Evolutionary conservation across 2,797 vertebrate species (phyloP), one percentile per base, ranked within the genome.

Genomic region (Siniperca undulata): DNA sequence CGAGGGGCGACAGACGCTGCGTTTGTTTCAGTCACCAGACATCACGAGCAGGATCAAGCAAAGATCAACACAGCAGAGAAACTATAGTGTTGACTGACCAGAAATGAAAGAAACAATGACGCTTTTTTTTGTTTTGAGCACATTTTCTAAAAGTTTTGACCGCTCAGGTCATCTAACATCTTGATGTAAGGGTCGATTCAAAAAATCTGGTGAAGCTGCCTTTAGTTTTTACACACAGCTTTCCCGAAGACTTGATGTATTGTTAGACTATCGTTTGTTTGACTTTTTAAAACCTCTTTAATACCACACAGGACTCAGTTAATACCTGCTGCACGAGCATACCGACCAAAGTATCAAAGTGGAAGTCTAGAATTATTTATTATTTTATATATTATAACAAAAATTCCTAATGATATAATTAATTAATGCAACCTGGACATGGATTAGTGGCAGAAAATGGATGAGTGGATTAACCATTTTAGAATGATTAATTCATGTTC

Each of bases 1-100:
- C 40, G 85, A 81, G 85, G 81, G 93, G 92, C 87, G 81, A 74
- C 56, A 87, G 24, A 81, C 67, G 44, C 72, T 40, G 8, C 20
- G 20, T 20, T 50, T 38, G 13, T 46, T 38, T 34, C 19, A 12
- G 2, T 53, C 30, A 36, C 3, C 19, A 46, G 13, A 4, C 9
- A 17, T 7, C 16, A 55, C 1, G 1, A 12, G 13, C 20, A 62
- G 22, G 34, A 30, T 30, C 30, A 30, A 14, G 8, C 19, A 60
- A 34, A 61, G 56, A 19, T 46, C 40, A 46, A 27, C 7, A 17
- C 8, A 42, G 48, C 16, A 48, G 24, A 66, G 16, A 27, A 10
- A 30, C 24, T 20, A 22, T 0, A 12, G 19, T 22, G 34, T 20
- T 38, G 4, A 38, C 12, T n/a, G 61, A 34, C 8, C 27, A 2